phyloP scores from a whole-genome alignment of 2,888 invertebrate species.

The Nematopogon swammerdamellus region DNA sequence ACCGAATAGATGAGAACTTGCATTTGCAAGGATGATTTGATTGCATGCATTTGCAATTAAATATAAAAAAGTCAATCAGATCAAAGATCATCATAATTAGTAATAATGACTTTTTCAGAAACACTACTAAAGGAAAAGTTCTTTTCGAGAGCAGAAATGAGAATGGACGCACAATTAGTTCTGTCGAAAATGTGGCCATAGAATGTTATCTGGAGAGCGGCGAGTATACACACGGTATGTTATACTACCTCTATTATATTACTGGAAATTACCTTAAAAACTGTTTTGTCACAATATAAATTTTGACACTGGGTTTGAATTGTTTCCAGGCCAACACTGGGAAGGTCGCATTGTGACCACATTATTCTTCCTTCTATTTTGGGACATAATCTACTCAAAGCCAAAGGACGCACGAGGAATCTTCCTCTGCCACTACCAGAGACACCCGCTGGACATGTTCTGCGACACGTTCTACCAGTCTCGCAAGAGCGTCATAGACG shows the following conservation, averaged over 20 bases:
- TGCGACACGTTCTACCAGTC: slow-evolving; percentile 63
- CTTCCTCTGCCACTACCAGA: slow-evolving; percentile 65
- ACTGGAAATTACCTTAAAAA: no score
- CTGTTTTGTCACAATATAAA: no score
- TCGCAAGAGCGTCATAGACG: slow-evolving; percentile 57
- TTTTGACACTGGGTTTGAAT: no score
- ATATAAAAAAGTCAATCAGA: no score
- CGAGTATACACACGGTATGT: slow-evolving; percentile 31
- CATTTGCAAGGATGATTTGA: no score
- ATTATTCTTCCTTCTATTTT: slow-evolving; percentile 68
- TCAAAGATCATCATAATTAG: no score
- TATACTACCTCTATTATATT: background rate
- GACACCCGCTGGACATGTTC: slow-evolving; percentile 70
- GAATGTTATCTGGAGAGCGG: slow-evolving; percentile 22
- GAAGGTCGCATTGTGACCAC: slow-evolving; percentile 64
- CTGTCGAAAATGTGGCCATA: slow-evolving; percentile 34
- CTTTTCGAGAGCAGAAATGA: slow-evolving; percentile 24
- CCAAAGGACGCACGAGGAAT: slow-evolving; percentile 45
- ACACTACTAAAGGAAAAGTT: slow-evolving; percentile 26
- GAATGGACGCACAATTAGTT: slow-evolving; percentile 10
- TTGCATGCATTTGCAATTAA: no score
- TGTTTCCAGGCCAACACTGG: slow-evolving; percentile 62
- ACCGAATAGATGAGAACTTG: no score
- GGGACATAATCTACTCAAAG: slow-evolving; percentile 69
- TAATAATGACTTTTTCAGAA: slow-evolving; percentile 16